Conservation (phyloP, 1,140 invertebrate genomes). For the Lineus longissimus region DNA sequence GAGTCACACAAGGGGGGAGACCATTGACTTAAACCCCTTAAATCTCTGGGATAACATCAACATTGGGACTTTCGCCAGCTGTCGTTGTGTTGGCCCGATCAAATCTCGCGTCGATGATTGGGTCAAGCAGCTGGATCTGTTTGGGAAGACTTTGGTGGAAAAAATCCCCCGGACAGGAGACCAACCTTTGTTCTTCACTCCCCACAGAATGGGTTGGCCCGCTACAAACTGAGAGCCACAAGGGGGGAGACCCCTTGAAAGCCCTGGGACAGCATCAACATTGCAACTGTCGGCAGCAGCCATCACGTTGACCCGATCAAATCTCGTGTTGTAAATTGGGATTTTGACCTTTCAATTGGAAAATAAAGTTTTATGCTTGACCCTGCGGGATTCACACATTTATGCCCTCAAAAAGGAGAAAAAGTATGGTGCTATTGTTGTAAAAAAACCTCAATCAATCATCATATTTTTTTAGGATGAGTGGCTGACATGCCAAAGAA, state of each 20-base stretch:
- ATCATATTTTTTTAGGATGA: slow-evolving; percentile 63
- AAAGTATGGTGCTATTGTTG: too few species aligned
- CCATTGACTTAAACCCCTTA: too few species aligned
- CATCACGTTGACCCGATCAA: slow-evolving; percentile 78
- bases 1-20: too few species aligned
- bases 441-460: too few species aligned
- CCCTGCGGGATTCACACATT: too few species aligned
- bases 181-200: background rate
- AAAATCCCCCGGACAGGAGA: background rate
- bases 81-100: slow-evolving; percentile 76
- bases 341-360: too few species aligned
- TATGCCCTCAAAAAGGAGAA: too few species aligned
- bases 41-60: slow-evolving; percentile 79
- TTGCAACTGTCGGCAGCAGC: slow-evolving; percentile 79
- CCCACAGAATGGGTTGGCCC: background rate
- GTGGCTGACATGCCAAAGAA: slow-evolving; percentile 78
- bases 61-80: slow-evolving; percentile 78
- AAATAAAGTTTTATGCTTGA: too few species aligned
- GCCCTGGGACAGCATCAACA: slow-evolving; percentile 80
- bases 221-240: too few species aligned
- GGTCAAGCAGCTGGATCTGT: slow-evolving; percentile 69
- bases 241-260: too few species aligned
- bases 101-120: slow-evolving; percentile 76
- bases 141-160: slow-evolving; percentile 69
- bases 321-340: slow-evolving; percentile 75